These are phyloP conservation scores for Epinephelus awoara DNA, from an alignment of 2,797 vertebrate genomes.

Conservation along the genomic window DNA sequence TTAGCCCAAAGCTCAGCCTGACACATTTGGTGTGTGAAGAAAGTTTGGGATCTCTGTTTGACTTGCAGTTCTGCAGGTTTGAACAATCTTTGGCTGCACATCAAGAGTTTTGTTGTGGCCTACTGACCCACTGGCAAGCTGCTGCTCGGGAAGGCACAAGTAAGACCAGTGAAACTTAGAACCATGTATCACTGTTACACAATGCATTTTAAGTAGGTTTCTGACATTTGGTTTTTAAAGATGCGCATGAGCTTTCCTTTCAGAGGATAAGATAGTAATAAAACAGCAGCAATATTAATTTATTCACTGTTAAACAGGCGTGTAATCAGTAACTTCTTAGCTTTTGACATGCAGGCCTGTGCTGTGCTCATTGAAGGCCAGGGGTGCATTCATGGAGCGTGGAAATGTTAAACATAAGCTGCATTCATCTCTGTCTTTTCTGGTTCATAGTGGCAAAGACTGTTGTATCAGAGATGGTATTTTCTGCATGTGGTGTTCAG, in stretches of 20 bases:
- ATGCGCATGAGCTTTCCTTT: not conserved
- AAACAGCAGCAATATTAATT: not conserved
- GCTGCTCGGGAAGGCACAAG: slow-evolving; percentile 2
- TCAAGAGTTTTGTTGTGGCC: not conserved
- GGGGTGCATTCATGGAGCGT: not conserved
- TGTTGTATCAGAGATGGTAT: not conserved
- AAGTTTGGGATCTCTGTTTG: not conserved
- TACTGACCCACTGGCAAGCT: slow-evolving; percentile 8
- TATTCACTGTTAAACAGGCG: slow-evolving; percentile 2
- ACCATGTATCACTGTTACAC: not conserved
- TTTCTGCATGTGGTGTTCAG: slow-evolving; percentile 1
- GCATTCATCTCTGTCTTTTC: not conserved
- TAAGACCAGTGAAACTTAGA: not conserved
- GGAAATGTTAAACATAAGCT: not conserved
- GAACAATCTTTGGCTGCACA: not conserved
- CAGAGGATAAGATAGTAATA: not conserved
- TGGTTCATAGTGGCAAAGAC: not conserved
- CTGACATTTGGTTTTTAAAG: not conserved
- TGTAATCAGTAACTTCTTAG: slow-evolving; percentile 20
- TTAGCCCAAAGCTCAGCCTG: not conserved
- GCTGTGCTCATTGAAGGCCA: slow-evolving; percentile 26
- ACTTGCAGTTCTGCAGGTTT: not conserved
- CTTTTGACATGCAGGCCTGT: slow-evolving; percentile 13
- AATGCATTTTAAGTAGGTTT: slow-evolving; percentile 9
- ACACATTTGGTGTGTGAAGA: not conserved